Conservation (phyloP, 2,113 vertebrate genomes). For the Ceratotherium simum region DNA sequence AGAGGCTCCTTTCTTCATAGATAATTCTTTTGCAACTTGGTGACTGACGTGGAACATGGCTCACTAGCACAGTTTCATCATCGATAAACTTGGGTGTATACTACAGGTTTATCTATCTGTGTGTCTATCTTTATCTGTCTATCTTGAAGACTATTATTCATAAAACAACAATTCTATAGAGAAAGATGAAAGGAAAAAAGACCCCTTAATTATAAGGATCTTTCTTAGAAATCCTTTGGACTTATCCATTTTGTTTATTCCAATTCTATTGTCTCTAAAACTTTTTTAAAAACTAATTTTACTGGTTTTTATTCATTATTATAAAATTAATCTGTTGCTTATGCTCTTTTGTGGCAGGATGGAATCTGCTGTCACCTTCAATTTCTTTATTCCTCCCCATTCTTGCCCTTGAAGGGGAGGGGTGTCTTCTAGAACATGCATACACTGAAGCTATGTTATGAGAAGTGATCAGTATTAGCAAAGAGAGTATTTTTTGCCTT, state of each 20-base stretch:
- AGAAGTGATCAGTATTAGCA: not conserved
- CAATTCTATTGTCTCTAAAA: not conserved
- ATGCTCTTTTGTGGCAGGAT: not conserved
- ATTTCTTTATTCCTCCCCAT: not conserved
- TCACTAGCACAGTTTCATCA: not conserved
- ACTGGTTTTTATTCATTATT: not conserved
- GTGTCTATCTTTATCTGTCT: not conserved
- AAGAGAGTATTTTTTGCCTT: not conserved
- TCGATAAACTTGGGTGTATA: not conserved
- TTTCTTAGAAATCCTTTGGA: not conserved
- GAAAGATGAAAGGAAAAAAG: slow-evolving; percentile 4
- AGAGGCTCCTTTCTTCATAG: not conserved
- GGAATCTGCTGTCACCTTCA: not conserved
- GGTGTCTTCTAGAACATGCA: not conserved
- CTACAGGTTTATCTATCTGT: not conserved
- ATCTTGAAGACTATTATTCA: slow-evolving; percentile 27
- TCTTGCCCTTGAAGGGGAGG: not conserved
- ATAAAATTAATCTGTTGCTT: not conserved
- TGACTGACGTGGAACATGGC: not conserved
- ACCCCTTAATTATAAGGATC: not conserved
- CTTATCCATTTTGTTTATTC: not conserved
- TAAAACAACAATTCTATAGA: not conserved
- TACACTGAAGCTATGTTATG: not conserved
- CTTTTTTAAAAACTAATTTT: not conserved
- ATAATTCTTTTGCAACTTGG: not conserved